Evolutionary conservation across 1,140 invertebrate genomes (phyloP).

Genomic region (Neodiprion pinetum): DNA sequence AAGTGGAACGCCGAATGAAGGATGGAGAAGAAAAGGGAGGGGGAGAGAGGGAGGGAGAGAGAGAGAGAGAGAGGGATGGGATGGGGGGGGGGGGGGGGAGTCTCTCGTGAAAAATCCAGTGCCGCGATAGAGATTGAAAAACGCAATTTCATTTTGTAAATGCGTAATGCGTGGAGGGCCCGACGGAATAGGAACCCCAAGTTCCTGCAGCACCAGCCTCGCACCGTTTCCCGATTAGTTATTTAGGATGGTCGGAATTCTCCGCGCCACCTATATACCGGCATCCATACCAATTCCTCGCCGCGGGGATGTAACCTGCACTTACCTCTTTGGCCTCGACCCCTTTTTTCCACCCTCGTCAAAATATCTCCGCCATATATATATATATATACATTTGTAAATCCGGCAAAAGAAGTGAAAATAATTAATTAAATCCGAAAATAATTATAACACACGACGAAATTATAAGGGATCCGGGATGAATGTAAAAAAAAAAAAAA

Average conservation of each 20-base stretch:
- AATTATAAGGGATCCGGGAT: neutral
- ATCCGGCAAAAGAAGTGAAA: too few relatives aligned
- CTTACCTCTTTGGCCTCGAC: conserved; percentile 3
- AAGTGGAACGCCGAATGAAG: too few relatives aligned
- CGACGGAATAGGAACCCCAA: neutral
- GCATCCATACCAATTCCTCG: conserved; percentile 26
- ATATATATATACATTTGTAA: too few relatives aligned
- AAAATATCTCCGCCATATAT: neutral
- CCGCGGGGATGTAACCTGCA: neutral
- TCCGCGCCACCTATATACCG: conserved; percentile 26
- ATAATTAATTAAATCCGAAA: neutral
- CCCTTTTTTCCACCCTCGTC: neutral
- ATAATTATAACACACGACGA: neutral
- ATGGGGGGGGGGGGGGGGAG: neutral
- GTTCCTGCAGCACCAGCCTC: neutral
- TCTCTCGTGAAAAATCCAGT: conserved; percentile 12
- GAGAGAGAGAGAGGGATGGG: neutral
- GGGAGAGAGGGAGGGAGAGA: neutral
- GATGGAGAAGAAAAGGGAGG: neutral
- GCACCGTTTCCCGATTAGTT: conserved; percentile 40
- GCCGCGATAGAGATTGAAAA: conserved; percentile 30
- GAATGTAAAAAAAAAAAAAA: neutral
- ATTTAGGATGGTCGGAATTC: conserved; percentile 46
- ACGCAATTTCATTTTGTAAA: conserved; percentile 52
- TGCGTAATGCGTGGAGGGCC: conserved; percentile 34